phyloP scores from a whole-genome alignment of 2,113 vertebrate species.

The Clarias macrocephalus region DNA sequence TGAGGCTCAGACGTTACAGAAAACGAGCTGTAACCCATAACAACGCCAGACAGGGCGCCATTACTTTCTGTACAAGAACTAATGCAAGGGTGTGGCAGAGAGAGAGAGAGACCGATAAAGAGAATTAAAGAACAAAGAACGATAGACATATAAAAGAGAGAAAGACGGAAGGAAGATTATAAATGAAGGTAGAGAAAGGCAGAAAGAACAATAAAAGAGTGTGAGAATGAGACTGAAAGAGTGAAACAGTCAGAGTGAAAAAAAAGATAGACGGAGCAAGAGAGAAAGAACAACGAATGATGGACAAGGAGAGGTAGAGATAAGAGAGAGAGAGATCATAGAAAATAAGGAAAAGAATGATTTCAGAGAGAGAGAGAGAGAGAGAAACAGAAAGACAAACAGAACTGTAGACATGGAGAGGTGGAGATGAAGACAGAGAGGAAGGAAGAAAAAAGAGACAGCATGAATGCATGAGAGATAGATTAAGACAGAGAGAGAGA shows the following conservation, averaged over 20 bases:
- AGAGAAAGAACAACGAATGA: neutral
- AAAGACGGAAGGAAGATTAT: neutral
- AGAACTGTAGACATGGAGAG: no score
- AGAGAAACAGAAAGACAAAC: neutral
- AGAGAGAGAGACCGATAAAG: neutral
- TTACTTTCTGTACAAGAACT: constrained; percentile 13
- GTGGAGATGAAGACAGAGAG: neutral
- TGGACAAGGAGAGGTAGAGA: neutral
- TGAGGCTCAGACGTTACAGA: constrained; percentile 60
- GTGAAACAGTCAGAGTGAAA: neutral
- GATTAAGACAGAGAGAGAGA: neutral
- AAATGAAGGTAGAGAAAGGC: neutral
- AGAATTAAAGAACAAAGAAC: neutral
- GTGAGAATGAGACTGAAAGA: neutral
- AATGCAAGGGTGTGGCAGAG: neutral
- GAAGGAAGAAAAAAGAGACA: neutral
- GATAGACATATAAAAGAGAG: neutral
- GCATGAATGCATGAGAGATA: neutral
- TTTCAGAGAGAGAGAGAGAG: neutral
- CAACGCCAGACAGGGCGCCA: constrained; percentile 36
- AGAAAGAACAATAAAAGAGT: neutral
- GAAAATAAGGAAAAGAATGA: neutral
- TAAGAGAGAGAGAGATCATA: neutral
- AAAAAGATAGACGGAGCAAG: neutral
- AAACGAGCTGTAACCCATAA: constrained; percentile 57